Evolutionary conservation across 2,797 vertebrate species (phyloP).

Genomic region (Centropyge bicolor): DNA sequence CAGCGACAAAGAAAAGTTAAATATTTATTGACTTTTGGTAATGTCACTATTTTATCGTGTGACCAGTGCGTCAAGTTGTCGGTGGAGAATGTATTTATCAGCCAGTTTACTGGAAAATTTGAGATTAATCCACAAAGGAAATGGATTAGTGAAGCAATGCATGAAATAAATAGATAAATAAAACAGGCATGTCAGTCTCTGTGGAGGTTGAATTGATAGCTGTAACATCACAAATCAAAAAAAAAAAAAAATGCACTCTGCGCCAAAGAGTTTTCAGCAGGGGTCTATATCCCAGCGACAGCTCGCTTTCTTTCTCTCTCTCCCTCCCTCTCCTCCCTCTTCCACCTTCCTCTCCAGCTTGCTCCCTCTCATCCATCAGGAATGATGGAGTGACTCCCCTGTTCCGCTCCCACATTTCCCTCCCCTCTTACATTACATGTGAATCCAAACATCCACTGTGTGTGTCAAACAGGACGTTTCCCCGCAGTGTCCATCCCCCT

Average conservation of each 20-base stretch:
- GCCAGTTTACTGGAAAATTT: conserved; percentile 9
- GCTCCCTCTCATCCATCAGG: conserved; percentile 64
- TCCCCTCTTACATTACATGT: conserved; percentile 56
- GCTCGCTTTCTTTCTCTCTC: conserved; percentile 32
- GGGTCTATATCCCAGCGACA: conserved; percentile 41
- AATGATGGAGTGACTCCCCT: conserved; percentile 65
- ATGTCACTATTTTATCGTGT: neutral
- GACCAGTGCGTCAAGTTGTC: neutral
- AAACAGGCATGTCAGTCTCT: conserved; percentile 11
- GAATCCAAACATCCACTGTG: conserved; percentile 62
- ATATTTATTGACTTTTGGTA: conserved; percentile 5
- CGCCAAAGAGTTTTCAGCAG: conserved; percentile 37
- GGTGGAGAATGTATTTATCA: neutral
- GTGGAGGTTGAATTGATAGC: conserved; percentile 41
- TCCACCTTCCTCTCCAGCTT: conserved; percentile 22
- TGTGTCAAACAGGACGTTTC: conserved; percentile 51
- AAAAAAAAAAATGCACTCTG: conserved; percentile 31
- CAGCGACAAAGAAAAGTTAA: neutral
- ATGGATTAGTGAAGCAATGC: conserved; percentile 14
- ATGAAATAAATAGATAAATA: neutral
- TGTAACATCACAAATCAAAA: conserved; percentile 41
- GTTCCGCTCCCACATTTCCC: conserved; percentile 33
- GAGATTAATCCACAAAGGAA: conserved; percentile 4
- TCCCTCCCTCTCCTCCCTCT: neutral
- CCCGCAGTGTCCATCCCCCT: conserved; percentile 39